These are phyloP conservation scores for Micromesistius poutassou DNA, from an alignment of 2,797 vertebrate genomes.

Conservation along the genomic window DNA sequence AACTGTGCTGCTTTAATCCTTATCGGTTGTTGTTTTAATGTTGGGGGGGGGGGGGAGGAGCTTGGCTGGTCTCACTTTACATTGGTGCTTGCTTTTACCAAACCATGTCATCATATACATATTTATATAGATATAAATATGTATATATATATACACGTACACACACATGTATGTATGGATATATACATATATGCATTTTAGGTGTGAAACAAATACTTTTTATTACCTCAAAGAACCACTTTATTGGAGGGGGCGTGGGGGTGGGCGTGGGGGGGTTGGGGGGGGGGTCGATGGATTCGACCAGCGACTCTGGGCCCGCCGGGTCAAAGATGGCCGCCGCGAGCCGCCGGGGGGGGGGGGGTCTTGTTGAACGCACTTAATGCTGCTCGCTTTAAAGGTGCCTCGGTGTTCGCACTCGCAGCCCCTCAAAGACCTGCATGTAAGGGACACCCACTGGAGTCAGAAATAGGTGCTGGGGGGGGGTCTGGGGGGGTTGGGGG, in stretches of 20 bases:
- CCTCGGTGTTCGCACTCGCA: slow-evolving; percentile 73
- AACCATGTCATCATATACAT: slow-evolving; percentile 63
- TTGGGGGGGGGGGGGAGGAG: neutral
- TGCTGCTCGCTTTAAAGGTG: slow-evolving; percentile 78
- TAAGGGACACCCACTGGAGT: slow-evolving; percentile 75
- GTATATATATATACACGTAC: too few species aligned
- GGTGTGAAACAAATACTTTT: slow-evolving; percentile 72
- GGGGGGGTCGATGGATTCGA: too few species aligned
- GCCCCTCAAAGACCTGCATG: slow-evolving; percentile 77
- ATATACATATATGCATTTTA: slow-evolving; percentile 42
- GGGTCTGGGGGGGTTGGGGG: slow-evolving; percentile 20
- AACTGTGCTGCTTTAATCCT: slow-evolving; percentile 67
- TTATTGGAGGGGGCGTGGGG: slow-evolving; percentile 48
- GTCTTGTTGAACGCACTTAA: slow-evolving; percentile 69
- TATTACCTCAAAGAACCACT: slow-evolving; percentile 74
- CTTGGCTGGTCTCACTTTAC: slow-evolving; percentile 66
- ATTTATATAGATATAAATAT: slow-evolving; percentile 2
- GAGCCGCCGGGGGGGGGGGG: slow-evolving; percentile 39
- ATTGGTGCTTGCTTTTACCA: slow-evolving; percentile 75
- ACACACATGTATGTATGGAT: too few species aligned
- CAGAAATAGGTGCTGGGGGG: slow-evolving; percentile 76
- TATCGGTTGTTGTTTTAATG: slow-evolving; percentile 40
- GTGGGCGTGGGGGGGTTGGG: too few species aligned
- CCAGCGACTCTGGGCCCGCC: slow-evolving; percentile 28
- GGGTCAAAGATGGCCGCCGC: slow-evolving; percentile 45